These are phyloP conservation scores for Phaedon cochleariae DNA, from an alignment of 2,888 invertebrate genomes.

Conservation along the genomic window DNA sequence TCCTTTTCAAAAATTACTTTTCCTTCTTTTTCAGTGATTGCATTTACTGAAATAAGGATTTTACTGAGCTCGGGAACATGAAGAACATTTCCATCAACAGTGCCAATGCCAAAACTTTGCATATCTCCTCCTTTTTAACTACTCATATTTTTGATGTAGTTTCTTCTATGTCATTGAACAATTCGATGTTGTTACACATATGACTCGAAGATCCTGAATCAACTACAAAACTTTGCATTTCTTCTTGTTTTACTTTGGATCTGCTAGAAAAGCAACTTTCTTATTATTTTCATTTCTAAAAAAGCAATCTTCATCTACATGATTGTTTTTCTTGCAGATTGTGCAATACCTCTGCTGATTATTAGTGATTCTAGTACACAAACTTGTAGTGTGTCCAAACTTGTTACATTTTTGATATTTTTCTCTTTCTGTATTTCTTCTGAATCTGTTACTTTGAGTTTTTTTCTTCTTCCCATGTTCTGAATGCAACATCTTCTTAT, in stretches of 20 bases:
- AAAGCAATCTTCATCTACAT: slow-evolving; percentile 24
- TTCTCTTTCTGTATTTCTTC: neutral
- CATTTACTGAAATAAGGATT: slow-evolving; percentile 48
- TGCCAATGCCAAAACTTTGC: too few relatives aligned
- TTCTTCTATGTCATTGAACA: slow-evolving; percentile 16
- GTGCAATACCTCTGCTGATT: slow-evolving; percentile 12
- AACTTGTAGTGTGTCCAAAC: too few relatives aligned
- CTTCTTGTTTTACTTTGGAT: slow-evolving; percentile 3
- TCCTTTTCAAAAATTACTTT: slow-evolving; percentile 42
- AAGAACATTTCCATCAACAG: slow-evolving; percentile 40
- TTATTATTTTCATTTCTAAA: slow-evolving; percentile 17
- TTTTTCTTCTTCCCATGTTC: neutral
- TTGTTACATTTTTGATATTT: neutral
- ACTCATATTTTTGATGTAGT: slow-evolving; percentile 17
- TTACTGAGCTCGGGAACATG: slow-evolving; percentile 46
- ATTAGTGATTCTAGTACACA: neutral
- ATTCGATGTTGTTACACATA: slow-evolving; percentile 22
- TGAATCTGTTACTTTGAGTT: neutral
- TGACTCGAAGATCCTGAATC: slow-evolving; percentile 31
- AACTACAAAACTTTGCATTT: slow-evolving; percentile 16
- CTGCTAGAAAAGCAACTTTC: slow-evolving; percentile 11
- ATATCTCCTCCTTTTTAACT: slow-evolving; percentile 30
- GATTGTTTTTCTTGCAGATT: slow-evolving; percentile 31
- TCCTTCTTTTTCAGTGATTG: slow-evolving; percentile 46
- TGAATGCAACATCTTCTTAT: slow-evolving; percentile 21